Evolutionary conservation across 2,888 invertebrate genomes (phyloP).

Genomic region (Oscheius onirici): DNA sequence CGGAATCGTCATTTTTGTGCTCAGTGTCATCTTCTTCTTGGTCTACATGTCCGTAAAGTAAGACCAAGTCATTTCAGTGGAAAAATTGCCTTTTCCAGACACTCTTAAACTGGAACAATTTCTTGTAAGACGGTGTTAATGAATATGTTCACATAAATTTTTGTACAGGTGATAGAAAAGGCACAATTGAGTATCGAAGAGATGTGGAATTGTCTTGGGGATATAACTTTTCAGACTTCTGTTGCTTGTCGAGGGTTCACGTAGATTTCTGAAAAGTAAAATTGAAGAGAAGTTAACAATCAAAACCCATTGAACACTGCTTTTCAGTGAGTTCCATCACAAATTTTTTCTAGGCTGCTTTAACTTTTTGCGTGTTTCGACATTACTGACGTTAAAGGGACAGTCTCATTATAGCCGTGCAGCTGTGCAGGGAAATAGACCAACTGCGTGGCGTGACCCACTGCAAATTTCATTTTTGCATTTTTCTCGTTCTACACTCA

Average conservation of each 20-base stretch:
- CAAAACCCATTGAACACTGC: too few relatives aligned
- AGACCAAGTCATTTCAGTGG: neutral
- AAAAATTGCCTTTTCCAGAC: neutral
- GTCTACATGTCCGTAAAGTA: constrained; percentile 23
- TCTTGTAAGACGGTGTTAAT: neutral
- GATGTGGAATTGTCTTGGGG: neutral
- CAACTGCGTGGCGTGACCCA: too few relatives aligned
- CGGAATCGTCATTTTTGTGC: constrained; percentile 3
- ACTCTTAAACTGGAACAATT: neutral
- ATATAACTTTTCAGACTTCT: constrained; percentile 22
- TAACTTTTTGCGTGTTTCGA: too few relatives aligned
- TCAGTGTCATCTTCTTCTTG: constrained; percentile 14
- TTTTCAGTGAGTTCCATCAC: too few relatives aligned
- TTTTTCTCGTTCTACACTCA: too few relatives aligned
- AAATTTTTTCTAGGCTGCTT: too few relatives aligned
- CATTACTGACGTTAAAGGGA: too few relatives aligned
- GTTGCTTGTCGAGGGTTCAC: constrained; percentile 28
- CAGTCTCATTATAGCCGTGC: too few relatives aligned
- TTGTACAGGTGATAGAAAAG: constrained; percentile 21
- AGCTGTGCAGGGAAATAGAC: too few relatives aligned
- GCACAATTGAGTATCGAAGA: constrained; percentile 25
- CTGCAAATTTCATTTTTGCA: too few relatives aligned
- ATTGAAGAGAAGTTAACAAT: too few relatives aligned
- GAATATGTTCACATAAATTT: neutral
- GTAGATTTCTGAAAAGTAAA: constrained; percentile 27